These are phyloP conservation scores for Eupithecia dodoneata DNA, from an alignment of 2,888 invertebrate species.

Conservation along the genomic window DNA sequence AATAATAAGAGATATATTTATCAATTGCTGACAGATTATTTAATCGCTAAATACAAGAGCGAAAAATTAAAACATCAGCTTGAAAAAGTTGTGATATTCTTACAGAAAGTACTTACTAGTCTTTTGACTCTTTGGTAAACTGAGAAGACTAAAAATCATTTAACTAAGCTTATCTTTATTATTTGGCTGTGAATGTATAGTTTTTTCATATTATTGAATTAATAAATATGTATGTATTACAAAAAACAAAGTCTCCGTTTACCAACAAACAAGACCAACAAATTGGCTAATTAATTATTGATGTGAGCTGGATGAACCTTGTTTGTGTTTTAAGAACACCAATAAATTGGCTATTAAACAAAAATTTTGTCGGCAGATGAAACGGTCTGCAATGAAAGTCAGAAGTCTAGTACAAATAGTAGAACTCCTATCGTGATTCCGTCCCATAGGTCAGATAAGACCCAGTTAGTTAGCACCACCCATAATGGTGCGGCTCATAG, in stretches of 20 bases:
- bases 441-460: constrained; percentile 71
- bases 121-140: constrained; percentile 50
- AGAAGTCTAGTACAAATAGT: constrained; percentile 70
- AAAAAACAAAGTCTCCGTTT: constrained; percentile 37
- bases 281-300: constrained; percentile 39
- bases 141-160: constrained; percentile 29
- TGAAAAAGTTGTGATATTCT: background rate
- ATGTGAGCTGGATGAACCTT: too few species aligned
- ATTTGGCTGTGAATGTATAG: background rate
- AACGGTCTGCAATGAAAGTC: constrained; percentile 76
- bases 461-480: constrained; percentile 58
- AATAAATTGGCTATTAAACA: constrained; percentile 50
- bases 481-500: constrained; percentile 77
- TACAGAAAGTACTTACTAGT: constrained; percentile 45
- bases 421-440: constrained; percentile 65
- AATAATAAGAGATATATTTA: background rate
- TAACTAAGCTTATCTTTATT: background rate
- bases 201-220: background rate
- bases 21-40: background rate
- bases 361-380: constrained; percentile 78
- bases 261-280: constrained; percentile 38
- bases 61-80: background rate
- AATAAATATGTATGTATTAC: too few species aligned
- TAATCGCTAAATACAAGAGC: background rate
- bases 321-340: too few species aligned